Conservation (phyloP, 1,140 invertebrate genomes). For the Trichonephila clavata region DNA sequence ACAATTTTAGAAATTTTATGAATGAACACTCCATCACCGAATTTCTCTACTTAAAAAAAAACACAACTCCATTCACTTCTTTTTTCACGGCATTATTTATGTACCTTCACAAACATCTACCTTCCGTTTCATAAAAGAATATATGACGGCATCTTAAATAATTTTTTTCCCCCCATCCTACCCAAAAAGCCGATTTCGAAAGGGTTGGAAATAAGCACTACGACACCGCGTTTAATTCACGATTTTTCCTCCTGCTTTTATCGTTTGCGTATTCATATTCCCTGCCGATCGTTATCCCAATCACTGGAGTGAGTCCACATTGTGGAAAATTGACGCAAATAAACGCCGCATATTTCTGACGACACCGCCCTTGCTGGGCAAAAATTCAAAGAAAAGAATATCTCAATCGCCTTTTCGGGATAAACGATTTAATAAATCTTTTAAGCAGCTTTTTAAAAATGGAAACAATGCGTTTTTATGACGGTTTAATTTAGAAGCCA, state of each 20-base stretch:
- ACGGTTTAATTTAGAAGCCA: neutral
- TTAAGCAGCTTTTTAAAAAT: neutral
- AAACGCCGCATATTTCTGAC: neutral
- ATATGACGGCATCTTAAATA: neutral
- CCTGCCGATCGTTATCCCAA: neutral
- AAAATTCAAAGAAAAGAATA: neutral
- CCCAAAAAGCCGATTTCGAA: neutral
- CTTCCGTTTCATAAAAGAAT: neutral
- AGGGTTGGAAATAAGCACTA: neutral
- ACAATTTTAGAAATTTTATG: neutral
- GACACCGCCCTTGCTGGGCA: neutral
- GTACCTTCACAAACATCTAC: neutral
- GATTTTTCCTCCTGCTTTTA: neutral
- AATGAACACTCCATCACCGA: neutral
- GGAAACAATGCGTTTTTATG: neutral
- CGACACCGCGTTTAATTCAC: neutral
- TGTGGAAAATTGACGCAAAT: constrained; percentile 8
- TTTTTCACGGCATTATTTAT: neutral
- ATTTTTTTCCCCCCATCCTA: neutral
- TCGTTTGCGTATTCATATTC: constrained; percentile 33
- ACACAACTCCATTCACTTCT: neutral
- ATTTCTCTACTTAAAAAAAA: neutral
- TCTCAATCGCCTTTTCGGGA: neutral
- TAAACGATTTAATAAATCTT: constrained; percentile 13
- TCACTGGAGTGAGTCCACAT: neutral